These are phyloP conservation scores for Diogma glabrata DNA, from an alignment of 2,888 invertebrate genomes.

Conservation along the genomic window DNA sequence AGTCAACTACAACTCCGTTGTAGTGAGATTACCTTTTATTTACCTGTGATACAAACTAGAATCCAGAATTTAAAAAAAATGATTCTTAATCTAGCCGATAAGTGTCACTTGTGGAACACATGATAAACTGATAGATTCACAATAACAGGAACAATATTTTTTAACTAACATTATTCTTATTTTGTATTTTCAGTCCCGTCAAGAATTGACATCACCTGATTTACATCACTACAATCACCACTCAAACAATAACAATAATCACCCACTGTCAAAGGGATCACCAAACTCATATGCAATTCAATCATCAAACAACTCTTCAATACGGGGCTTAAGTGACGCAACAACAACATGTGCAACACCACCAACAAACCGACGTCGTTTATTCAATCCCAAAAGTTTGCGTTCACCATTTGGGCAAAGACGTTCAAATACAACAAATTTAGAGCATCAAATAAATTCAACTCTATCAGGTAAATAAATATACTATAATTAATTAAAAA, in stretches of 20 bases:
- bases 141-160: no score
- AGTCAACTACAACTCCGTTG: no score
- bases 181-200: slow-evolving; percentile 25
- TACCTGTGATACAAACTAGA: no score
- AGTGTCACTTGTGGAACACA: no score
- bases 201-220: slow-evolving; percentile 35
- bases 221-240: slow-evolving; percentile 16
- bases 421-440: slow-evolving; percentile 30
- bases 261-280: not conserved
- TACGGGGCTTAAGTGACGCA: slow-evolving; percentile 9
- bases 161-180: not conserved
- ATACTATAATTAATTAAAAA: not conserved
- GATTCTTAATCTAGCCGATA: no score
- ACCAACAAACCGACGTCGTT: slow-evolving; percentile 64
- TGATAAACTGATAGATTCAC: no score
- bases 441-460: slow-evolving; percentile 39
- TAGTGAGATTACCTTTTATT: no score
- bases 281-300: not conserved
- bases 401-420: slow-evolving; percentile 58
- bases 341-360: slow-evolving; percentile 56
- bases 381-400: slow-evolving; percentile 68
- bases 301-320: slow-evolving; percentile 11
- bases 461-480: slow-evolving; percentile 56
- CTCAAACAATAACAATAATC: not conserved
- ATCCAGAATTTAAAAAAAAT: no score